Conservation (phyloP, 2,113 vertebrate genomes). For the Halichoerus grypus region DNA sequence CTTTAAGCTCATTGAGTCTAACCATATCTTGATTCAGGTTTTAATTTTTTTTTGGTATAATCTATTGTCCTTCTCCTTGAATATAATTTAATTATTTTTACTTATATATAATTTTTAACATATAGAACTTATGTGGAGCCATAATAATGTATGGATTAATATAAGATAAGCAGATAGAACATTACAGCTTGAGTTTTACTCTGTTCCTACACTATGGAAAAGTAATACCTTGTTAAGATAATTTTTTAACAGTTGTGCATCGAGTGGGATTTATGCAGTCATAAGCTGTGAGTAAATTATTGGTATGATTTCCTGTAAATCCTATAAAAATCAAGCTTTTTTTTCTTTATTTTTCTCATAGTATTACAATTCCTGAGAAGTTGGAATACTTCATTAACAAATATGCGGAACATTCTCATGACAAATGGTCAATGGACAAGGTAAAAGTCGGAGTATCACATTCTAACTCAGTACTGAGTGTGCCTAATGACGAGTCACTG, state of each 20-base stretch:
- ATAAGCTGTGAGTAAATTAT: conserved; percentile 14
- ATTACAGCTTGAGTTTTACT: neutral
- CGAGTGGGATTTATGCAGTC: neutral
- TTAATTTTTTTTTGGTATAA: neutral
- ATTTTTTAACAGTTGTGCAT: neutral
- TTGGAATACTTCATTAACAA: conserved; percentile 96
- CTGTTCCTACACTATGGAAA: neutral
- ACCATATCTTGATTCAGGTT: neutral
- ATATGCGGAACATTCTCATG: conserved; percentile 98
- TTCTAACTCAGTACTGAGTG: neutral
- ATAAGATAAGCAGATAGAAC: neutral
- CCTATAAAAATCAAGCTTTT: neutral
- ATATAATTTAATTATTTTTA: conserved; percentile 4
- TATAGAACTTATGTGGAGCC: neutral
- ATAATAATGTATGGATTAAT: neutral
- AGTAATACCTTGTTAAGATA: neutral
- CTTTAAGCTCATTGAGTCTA: neutral
- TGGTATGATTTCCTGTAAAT: neutral
- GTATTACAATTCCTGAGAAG: conserved; percentile 95
- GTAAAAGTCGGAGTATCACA: conserved; percentile 84
- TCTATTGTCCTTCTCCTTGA: neutral
- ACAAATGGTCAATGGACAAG: conserved; percentile 98
- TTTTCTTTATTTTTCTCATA: conserved; percentile 79
- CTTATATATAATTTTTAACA: neutral
- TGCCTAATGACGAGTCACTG: neutral